These are phyloP conservation scores for Drosophila mauritiana DNA, from an alignment of 1,140 invertebrate species.

Conservation along the genomic window DNA sequence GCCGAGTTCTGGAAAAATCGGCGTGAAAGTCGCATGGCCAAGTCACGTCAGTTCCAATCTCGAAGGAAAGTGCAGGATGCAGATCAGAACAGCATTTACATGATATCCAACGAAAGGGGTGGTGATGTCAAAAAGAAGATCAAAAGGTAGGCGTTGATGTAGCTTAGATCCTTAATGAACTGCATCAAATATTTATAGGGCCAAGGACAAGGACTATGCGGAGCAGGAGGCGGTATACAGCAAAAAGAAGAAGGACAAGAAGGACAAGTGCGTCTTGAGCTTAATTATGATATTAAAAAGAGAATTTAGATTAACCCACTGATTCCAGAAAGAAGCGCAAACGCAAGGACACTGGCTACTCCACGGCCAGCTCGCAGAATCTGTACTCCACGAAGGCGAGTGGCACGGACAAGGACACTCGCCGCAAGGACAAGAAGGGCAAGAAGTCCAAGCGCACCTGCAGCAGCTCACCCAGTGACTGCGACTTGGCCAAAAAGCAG, in stretches of 20 bases:
- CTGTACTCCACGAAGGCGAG: slow-evolving; percentile 78
- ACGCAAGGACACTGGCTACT: slow-evolving; percentile 88
- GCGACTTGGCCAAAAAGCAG: slow-evolving; percentile 68
- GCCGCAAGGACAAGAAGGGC: slow-evolving; percentile 76
- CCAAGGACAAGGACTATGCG: slow-evolving; percentile 68
- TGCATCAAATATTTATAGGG: slow-evolving; percentile 32
- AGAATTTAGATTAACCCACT: neutral
- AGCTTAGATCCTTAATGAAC: too few species aligned
- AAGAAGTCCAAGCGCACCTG: slow-evolving; percentile 76
- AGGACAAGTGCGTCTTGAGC: slow-evolving; percentile 59
- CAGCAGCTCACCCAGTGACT: slow-evolving; percentile 71
- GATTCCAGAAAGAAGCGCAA: slow-evolving; percentile 78
- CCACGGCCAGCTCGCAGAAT: slow-evolving; percentile 87
- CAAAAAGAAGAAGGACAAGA: slow-evolving; percentile 72
- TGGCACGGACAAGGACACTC: slow-evolving; percentile 60
- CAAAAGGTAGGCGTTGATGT: slow-evolving; percentile 51
- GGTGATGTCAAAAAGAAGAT: slow-evolving; percentile 78
- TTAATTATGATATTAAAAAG: neutral
- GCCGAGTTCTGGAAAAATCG: slow-evolving; percentile 87
- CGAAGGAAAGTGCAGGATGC: slow-evolving; percentile 80
- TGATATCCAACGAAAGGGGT: slow-evolving; percentile 86
- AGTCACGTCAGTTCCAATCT: slow-evolving; percentile 84
- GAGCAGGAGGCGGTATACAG: slow-evolving; percentile 78
- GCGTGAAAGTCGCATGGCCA: slow-evolving; percentile 79
- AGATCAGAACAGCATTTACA: slow-evolving; percentile 85